Evolutionary conservation across 2,888 invertebrate species (phyloP), one percentile per base, ranked within the genome.

Genomic region (Pheosia tremula): DNA sequence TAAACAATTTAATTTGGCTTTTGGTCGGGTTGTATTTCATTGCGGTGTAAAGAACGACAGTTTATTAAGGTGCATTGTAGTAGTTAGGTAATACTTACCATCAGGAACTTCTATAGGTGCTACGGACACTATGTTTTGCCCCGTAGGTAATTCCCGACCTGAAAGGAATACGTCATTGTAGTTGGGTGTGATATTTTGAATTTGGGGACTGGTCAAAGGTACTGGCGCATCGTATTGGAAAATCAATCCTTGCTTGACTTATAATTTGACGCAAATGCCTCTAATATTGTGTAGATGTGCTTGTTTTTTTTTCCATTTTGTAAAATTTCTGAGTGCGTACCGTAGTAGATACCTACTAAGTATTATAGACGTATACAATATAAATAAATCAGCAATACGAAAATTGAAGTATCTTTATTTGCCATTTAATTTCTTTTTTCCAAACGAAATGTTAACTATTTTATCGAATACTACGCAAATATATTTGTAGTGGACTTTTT

Each of bases 91-190:
- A 72, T 65, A 86, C 93, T 90, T 85, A 93, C 93, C 93, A 77
- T 93, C 91, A 64, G 90, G 85, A 69, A 93, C 91, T 83, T 92
- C 91, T 83, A 93, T 91, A 68, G 93, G 93, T 71, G 92, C 91
- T 82, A 91, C 93, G 64, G 93, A 93, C 70, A 93, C 93, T 83
- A 93, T 88, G 87, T 93, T 93, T 84, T 92, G 91, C 71, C 91
- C 93, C 71, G 83, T 88, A 70, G 90, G 86, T 78, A 93, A 84
- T 81, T 92, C 93, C 72, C 91, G 92, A 85, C 93, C 94, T 94
- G 91, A 68, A 89, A 91, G 78, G 75, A 84, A 82, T 83, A 81
- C 72, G 72, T 72, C 66, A 68, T 71, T 80, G 75, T 77, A 75
- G 70, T 75, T 72, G 68, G 73, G 66, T 57, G 68, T 71, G 63